Base-by-base conservation (phyloP, 2,113 vertebrate genomes). In the Glareola pratincola region DNA sequence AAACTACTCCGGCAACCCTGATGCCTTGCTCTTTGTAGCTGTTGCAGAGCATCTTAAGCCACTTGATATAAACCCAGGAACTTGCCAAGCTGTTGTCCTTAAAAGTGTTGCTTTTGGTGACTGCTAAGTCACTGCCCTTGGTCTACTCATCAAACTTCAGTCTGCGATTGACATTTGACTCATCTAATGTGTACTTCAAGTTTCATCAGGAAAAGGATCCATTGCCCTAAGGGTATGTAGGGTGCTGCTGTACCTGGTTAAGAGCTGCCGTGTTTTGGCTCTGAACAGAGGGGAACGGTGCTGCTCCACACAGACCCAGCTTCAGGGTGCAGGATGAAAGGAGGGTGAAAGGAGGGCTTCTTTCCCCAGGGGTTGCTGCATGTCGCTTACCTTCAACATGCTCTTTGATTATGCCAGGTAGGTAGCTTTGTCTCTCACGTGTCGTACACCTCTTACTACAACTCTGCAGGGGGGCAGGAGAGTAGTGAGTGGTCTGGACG, bases 1-100 rank as follows among this genome's bases (percentile, higher is more conserved):
- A 67, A 79, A 20, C 26, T 45, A 54, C 34, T 15, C 16, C 0
- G 1, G 29, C 39, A 51, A 43, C 29, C 36, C 34, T 71, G 32
- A 12, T 0, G 0, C 24, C 34, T 67, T 1, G 1, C 22, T 41
- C 36, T 59, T 41, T 17, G 39, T 30, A 71, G 41, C 32, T 53
- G 14, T 62, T 75, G 53, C n/a, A 69, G 36, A 68, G 29, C 37
- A n/a, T 39, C 45, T 83, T 45, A 59, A 37, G 24, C 56, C 23
- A n/a, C 27, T 36, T 56, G 32, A 27, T 43, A 23, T 27, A 64
- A 50, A 64, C 23, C 56, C 43, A 59, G 50, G 24, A 51, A 59
- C 36, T 18, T 41, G 45, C 23, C 7, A 10, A 37, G 10, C 36
- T 56, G 18, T 19, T 19, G 41, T 45, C 43, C 19, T 72, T 45